Base-by-base conservation (phyloP, 2,888 invertebrate species). In the Philhelius pedissequus region DNA sequence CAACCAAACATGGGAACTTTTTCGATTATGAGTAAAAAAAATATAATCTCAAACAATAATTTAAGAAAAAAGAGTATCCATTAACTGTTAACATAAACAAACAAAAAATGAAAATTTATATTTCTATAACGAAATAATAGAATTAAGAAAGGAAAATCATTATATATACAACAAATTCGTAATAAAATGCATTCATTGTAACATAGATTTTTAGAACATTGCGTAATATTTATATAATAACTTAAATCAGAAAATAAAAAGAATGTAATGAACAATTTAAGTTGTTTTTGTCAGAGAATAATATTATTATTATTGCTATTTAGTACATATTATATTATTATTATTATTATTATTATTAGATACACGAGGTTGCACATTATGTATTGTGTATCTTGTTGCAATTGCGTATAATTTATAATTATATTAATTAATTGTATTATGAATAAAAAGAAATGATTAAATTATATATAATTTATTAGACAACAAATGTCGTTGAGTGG, bases 41-140 rank as follows among this genome's bases (percentile, higher is more conserved):
- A 75, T 75, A 86, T 62, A 78, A 86, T 78, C 70, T 76, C 79
- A 75, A 86, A 76, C 71, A 83, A 82, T 70, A 73, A 80, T 5
- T 58, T 68, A 73, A 66, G 73, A 43, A 62, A 70, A 66, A 70
- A 48, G 76, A 18, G 86, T 84, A 82, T 79, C 71, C 66, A 79
- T 80, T 60, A 82, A 48, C 62, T 79, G 60, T 69, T 80, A 35
- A 83, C 66, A 56, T 54, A 50, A 48, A 35, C 6, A 40, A 38
- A 38, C 58, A 54, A 64, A 80, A 56, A 56, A 54, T 56, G 50
- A 64, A 68, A 48, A 38, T 81, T 81, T 81, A 81, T 81, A 81
- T 81, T 81, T 81, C 81, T 81, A 81, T 81, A 70, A 71, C 58
- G 81, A 76, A 81, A 81, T 80, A 79, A 68, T 74, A 66, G 35